Evolutionary conservation across 2,888 invertebrate genomes (phyloP), one percentile per base, ranked within the genome.

Genomic region (Pilophorus perplexus): DNA sequence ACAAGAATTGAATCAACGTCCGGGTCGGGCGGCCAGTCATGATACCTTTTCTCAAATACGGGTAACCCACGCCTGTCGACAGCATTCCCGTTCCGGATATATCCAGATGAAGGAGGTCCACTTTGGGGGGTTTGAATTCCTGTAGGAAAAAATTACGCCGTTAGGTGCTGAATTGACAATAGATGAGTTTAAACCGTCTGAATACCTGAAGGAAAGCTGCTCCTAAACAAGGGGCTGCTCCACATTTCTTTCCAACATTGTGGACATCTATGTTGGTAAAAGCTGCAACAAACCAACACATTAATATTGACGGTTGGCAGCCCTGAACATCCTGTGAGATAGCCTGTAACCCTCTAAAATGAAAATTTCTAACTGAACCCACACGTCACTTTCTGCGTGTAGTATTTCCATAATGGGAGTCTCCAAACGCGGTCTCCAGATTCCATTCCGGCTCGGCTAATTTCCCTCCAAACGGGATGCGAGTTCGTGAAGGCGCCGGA

Each of bases 191-290:
- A 48, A 16, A 8, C 14, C 16, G 44, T 20, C 1, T n/a, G n/a
- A 46, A 64, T 59, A 69, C 69, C 38, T 65, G 46, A 8, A 89
- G 77, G 75, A 89, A 89, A 10, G 87, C 87, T 22, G 89, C 89
- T 8, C 89, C 89, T 0, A 84, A 84, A 74, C 87, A 88, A 4
- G 86, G 78, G 3, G 87, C 87, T 1, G 83, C 88, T 0, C 81
- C 82, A 68, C 78, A 78, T n/a, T 78, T 79, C 73, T 80, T 81
- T 0, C 83, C 82, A n/a, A 85, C 76, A 73, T 88, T 88, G 74
- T 84, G 83, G 23, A 89, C 72, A 75, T 89, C 89, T 27, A 85
- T 86, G 14, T 79, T 67, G 12, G 70, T 66, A 67, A 67, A 72
- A 67, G 72, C 74, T 74, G 62, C 20, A 46, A 48, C 37, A 1